phyloP scores from a whole-genome alignment of 2,797 vertebrate genomes.

The Phoxinus dragarum region DNA sequence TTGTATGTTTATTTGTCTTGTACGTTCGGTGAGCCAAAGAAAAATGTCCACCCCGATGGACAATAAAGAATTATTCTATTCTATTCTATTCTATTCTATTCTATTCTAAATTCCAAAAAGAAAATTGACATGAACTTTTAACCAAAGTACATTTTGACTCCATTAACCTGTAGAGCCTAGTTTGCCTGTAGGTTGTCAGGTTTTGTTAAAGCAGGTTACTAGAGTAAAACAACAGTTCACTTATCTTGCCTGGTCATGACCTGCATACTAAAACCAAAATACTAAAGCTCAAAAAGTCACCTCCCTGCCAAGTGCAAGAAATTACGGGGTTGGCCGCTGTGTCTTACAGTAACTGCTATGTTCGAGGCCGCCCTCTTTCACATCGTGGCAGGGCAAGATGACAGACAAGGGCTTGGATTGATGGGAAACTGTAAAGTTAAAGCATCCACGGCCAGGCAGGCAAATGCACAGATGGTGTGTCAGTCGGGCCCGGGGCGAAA shows the following conservation, averaged over 20 bases:
- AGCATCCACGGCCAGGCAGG: constrained; percentile 55
- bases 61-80: too few relatives aligned
- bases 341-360: constrained; percentile 70
- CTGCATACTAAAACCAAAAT: constrained; percentile 52
- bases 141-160: background rate
- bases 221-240: constrained; percentile 10
- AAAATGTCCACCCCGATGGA: too few relatives aligned
- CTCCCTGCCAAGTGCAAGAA: constrained; percentile 54
- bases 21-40: too few relatives aligned
- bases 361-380: constrained; percentile 56
- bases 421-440: constrained; percentile 75
- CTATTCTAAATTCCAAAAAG: background rate
- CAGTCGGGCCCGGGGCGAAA: constrained; percentile 67
- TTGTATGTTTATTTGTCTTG: too few relatives aligned
- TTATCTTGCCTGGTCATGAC: constrained; percentile 65
- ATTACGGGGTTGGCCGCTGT: constrained; percentile 49
- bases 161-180: background rate
- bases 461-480: constrained; percentile 75
- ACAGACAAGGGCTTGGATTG: constrained; percentile 73
- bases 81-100: too few relatives aligned
- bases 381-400: constrained; percentile 67
- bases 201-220: constrained; percentile 13
- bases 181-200: background rate
- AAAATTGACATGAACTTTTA: background rate
- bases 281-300: constrained; percentile 12